phyloP scores from a whole-genome alignment of 35 echinoderm and acorn worm genomes.

The Eucidaris tribuloides region DNA sequence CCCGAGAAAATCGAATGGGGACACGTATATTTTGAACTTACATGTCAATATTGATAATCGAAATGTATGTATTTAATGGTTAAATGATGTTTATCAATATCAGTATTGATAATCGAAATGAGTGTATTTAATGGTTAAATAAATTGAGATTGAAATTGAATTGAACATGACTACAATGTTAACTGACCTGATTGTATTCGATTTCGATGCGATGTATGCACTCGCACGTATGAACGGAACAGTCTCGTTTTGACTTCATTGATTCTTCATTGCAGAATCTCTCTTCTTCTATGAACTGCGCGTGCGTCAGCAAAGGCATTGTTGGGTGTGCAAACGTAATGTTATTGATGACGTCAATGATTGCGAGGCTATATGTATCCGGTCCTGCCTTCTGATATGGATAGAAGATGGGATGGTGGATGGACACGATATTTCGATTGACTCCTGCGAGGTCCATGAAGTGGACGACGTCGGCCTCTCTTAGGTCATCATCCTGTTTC shows the following conservation, averaged over 20 bases:
- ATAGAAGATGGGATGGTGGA: conserved; percentile 9
- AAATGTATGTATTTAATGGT: too few relatives aligned
- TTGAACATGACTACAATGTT: too few relatives aligned
- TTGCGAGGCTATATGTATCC: background rate
- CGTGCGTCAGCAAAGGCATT: background rate
- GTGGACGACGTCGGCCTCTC: background rate
- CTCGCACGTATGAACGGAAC: background rate
- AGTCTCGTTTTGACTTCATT: background rate
- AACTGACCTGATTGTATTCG: background rate
- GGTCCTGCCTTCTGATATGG: background rate
- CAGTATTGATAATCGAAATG: too few relatives aligned
- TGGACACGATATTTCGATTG: background rate
- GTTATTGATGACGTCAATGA: conserved; percentile 3
- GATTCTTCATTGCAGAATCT: background rate
- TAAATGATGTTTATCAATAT: too few relatives aligned
- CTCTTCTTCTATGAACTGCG: background rate
- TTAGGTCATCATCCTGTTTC: conserved; percentile 13
- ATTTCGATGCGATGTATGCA: background rate
- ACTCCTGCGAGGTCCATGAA: background rate
- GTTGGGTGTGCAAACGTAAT: background rate
- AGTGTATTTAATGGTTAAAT: too few relatives aligned
- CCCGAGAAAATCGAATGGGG: too few relatives aligned
- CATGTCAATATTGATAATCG: too few relatives aligned
- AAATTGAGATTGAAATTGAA: too few relatives aligned
- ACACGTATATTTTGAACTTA: too few relatives aligned